Conservation (phyloP, 2,797 vertebrate genomes). For the Halcyon badia region DNA sequence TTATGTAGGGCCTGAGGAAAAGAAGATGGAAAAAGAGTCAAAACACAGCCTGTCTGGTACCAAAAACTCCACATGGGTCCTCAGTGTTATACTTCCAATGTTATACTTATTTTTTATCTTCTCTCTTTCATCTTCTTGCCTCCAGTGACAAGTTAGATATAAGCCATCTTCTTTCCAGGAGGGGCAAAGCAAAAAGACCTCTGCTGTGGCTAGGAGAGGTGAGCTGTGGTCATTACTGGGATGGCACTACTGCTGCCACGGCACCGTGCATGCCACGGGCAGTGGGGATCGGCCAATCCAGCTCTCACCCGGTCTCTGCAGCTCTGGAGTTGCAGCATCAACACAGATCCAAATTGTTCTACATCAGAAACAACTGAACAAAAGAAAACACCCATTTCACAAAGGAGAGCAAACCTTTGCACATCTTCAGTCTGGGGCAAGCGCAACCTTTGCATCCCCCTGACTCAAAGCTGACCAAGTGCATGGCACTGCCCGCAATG, state of each 20-base stretch:
- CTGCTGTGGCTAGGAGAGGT: not conserved
- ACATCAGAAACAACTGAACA: not conserved
- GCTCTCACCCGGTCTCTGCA: accelerated
- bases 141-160: not conserved
- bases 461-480: not conserved
- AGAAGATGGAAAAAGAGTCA: not conserved
- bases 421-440: not conserved
- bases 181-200: not conserved
- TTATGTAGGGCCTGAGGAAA: not conserved
- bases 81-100: not conserved
- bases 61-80: not conserved
- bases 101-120: not conserved
- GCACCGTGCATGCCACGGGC: accelerated
- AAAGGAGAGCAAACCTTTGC: not conserved
- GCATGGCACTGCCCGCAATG: accelerated
- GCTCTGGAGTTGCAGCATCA: not conserved
- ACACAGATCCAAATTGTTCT: not conserved
- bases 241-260: not conserved
- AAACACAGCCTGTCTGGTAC: not conserved
- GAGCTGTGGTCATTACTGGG: not conserved
- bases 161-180: not conserved
- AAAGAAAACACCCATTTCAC: not conserved
- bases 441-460: not conserved
- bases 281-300: accelerated
- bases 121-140: not conserved